phyloP scores from a whole-genome alignment of 2,113 vertebrate species.

The Eurystomus gularis region DNA sequence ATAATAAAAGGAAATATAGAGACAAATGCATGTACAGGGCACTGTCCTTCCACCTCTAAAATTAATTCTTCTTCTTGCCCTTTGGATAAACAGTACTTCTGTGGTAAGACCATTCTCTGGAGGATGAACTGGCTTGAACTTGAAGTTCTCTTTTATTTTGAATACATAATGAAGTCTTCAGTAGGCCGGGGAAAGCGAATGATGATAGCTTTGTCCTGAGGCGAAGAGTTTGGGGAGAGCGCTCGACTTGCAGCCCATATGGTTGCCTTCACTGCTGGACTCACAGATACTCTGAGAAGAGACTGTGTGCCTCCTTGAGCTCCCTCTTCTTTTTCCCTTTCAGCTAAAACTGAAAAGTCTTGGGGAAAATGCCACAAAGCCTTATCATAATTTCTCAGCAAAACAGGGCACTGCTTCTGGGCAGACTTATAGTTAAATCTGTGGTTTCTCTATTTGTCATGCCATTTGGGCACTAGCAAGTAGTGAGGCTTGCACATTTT shows the following conservation, averaged over 20 bases:
- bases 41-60: background rate
- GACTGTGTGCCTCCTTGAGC: background rate
- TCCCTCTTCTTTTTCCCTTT: background rate
- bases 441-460: background rate
- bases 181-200: background rate
- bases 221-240: background rate
- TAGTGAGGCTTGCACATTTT: background rate
- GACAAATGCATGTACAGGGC: background rate
- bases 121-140: slow-evolving; percentile 1
- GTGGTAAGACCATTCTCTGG: background rate
- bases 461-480: background rate
- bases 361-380: background rate
- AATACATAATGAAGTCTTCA: background rate
- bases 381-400: background rate
- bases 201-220: background rate
- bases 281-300: background rate
- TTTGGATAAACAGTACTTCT: background rate
- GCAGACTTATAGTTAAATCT: background rate
- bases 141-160: background rate
- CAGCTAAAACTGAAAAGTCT: background rate
- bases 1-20: background rate
- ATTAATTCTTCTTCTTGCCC: background rate
- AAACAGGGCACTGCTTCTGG: background rate
- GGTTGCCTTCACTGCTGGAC: background rate
- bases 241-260: background rate